These are phyloP conservation scores for Sebastes kiyomatsui DNA, from an alignment of 2,797 vertebrate species.

Conservation along the genomic window DNA sequence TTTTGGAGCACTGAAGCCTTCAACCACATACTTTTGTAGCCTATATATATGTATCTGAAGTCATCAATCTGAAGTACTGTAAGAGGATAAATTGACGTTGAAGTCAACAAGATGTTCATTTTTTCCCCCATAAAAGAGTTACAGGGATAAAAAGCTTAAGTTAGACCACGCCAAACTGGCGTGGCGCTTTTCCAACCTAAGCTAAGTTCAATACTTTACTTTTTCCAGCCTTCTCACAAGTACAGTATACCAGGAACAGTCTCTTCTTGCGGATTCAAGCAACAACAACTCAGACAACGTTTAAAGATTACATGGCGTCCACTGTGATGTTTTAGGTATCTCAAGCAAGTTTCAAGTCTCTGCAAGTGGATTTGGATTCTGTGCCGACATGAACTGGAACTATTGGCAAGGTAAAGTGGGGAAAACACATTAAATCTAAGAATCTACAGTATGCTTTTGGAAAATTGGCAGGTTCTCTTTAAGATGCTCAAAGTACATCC, in stretches of 20 bases:
- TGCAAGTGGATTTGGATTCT: constrained; percentile 15
- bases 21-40: constrained; percentile 45
- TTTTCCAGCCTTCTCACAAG: background rate
- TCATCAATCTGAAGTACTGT: constrained; percentile 35
- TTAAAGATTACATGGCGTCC: background rate
- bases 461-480: background rate
- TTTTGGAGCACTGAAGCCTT: constrained; percentile 41
- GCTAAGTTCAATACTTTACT: background rate
- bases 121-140: background rate
- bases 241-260: background rate
- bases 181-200: constrained; percentile 1
- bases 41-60: constrained; percentile 20
- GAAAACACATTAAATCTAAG: background rate
- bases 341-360: constrained; percentile 12
- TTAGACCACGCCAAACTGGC: constrained; percentile 13
- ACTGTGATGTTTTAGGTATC: background rate
- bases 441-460: background rate
- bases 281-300: background rate
- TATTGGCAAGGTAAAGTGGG: background rate
- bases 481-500: background rate
- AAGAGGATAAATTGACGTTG: constrained; percentile 37
- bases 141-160: constrained; percentile 13
- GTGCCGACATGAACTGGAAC: constrained; percentile 9
- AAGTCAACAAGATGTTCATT: constrained; percentile 32
- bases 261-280: background rate